phyloP scores from a whole-genome alignment of 2,113 vertebrate species.

The Leuciscus idus region DNA sequence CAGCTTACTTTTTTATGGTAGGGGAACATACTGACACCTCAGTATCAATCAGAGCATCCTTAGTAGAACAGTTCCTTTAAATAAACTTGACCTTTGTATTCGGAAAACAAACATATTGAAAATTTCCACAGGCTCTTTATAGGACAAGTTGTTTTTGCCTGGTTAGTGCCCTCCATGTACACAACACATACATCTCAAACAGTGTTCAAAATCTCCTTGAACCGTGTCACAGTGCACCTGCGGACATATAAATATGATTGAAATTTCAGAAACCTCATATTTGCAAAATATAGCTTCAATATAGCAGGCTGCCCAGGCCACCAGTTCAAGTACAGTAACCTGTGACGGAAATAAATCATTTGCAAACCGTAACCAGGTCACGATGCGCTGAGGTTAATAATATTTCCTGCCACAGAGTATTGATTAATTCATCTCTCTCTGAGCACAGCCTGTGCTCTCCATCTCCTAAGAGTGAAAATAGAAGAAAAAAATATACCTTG shows the following conservation, averaged over 20 bases:
- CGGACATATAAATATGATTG: slow-evolving; percentile 27
- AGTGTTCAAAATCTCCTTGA: slow-evolving; percentile 26
- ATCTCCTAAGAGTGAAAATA: slow-evolving; percentile 46
- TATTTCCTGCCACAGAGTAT: slow-evolving; percentile 33
- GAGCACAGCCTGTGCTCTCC: slow-evolving; percentile 21
- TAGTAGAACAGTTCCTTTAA: neutral
- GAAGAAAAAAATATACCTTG: slow-evolving; percentile 56
- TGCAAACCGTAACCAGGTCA: slow-evolving; percentile 37
- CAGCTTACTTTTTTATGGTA: slow-evolving; percentile 11
- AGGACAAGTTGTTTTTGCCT: neutral
- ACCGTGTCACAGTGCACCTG: neutral
- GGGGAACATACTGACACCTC: neutral
- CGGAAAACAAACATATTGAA: neutral
- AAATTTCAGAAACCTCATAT: slow-evolving; percentile 30
- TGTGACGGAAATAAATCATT: slow-evolving; percentile 50
- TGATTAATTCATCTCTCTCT: slow-evolving; percentile 43
- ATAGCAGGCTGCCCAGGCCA: neutral
- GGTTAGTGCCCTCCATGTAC: neutral
- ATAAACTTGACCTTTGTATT: neutral
- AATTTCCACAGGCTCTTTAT: neutral
- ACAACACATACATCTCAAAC: slow-evolving; percentile 3
- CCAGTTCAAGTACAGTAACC: slow-evolving; percentile 21
- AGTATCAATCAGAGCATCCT: slow-evolving; percentile 18
- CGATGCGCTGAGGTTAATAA: slow-evolving; percentile 38
- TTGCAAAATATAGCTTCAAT: neutral